These are phyloP conservation scores for Ethmia dodecea DNA, from an alignment of 2,888 invertebrate species.

Conservation along the genomic window DNA sequence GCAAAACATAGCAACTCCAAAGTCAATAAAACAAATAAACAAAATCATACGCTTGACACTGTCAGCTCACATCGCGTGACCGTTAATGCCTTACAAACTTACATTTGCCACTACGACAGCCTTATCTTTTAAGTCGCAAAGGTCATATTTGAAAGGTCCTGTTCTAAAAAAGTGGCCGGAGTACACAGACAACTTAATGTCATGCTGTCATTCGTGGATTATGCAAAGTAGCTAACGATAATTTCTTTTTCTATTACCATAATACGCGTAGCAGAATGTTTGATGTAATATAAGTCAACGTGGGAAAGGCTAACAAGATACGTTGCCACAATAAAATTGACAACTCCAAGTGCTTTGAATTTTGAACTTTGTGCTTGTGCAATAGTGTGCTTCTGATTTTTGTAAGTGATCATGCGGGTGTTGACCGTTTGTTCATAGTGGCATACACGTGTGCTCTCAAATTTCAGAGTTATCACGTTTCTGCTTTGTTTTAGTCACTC, in stretches of 20 bases:
- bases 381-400: too few species aligned
- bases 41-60: slow-evolving; percentile 24
- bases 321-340: slow-evolving; percentile 3
- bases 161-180: slow-evolving; percentile 25
- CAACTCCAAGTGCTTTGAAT: slow-evolving; percentile 17
- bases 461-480: slow-evolving; percentile 44
- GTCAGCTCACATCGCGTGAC: slow-evolving; percentile 42
- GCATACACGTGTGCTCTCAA: slow-evolving; percentile 31
- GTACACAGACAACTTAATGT: slow-evolving; percentile 57
- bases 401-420: too few species aligned
- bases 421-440: slow-evolving; percentile 30
- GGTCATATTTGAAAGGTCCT: slow-evolving; percentile 9
- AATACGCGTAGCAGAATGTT: slow-evolving; percentile 53
- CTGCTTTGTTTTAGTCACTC: slow-evolving; percentile 30
- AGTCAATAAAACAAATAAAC: slow-evolving; percentile 31
- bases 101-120: slow-evolving; percentile 7
- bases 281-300: slow-evolving; percentile 55
- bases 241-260: slow-evolving; percentile 63
- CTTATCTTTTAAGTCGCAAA: slow-evolving; percentile 19
- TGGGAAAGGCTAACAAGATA: slow-evolving; percentile 59
- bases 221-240: slow-evolving; percentile 60
- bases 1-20: slow-evolving; percentile 16
- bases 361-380: too few species aligned
- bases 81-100: slow-evolving; percentile 34
- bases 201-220: slow-evolving; percentile 56